These are phyloP conservation scores for Hirtodrosophila confusa DNA, from an alignment of 2,888 invertebrate genomes.

Conservation along the genomic window DNA sequence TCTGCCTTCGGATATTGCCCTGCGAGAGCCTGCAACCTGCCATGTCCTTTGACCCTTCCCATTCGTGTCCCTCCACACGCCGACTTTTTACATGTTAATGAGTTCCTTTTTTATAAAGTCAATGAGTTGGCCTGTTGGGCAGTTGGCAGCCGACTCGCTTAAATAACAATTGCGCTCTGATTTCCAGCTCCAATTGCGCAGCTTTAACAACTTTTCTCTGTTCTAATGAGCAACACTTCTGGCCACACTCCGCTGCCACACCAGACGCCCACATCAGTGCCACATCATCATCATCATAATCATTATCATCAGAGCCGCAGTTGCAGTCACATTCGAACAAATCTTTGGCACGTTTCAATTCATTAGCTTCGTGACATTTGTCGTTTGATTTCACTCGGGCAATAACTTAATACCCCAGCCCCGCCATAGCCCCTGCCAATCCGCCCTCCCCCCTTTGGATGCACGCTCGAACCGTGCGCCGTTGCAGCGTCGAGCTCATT, in stretches of 20 bases:
- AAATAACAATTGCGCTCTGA: slow-evolving; percentile 3
- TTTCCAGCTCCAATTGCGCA: not conserved
- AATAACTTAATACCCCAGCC: slow-evolving; percentile 53
- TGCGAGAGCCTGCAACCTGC: not conserved
- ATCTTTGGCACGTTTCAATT: slow-evolving; percentile 79
- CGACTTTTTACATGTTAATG: slow-evolving; percentile 59
- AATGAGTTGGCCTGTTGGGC: slow-evolving; percentile 46
- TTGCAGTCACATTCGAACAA: slow-evolving; percentile 54
- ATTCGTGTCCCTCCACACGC: not conserved
- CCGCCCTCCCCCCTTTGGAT: slow-evolving; percentile 14
- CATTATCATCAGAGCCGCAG: slow-evolving; percentile 33
- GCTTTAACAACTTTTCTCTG: slow-evolving; percentile 14
- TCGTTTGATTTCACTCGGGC: slow-evolving; percentile 74
- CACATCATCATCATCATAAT: slow-evolving; percentile 20
- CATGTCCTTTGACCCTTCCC: slow-evolving; percentile 10
- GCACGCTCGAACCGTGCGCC: slow-evolving; percentile 28
- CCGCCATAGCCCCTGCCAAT: not conserved
- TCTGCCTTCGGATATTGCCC: slow-evolving; percentile 13
- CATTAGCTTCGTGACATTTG: slow-evolving; percentile 79
- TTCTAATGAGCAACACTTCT: slow-evolving; percentile 42
- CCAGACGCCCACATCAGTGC: slow-evolving; percentile 11
- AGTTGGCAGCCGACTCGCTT: slow-evolving; percentile 1
- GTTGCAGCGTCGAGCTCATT: slow-evolving; percentile 58
- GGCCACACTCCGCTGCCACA: slow-evolving; percentile 15
- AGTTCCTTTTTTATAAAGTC: slow-evolving; percentile 57